These are phyloP conservation scores for Phortica magna DNA, from an alignment of 2,888 invertebrate genomes.

Conservation along the genomic window DNA sequence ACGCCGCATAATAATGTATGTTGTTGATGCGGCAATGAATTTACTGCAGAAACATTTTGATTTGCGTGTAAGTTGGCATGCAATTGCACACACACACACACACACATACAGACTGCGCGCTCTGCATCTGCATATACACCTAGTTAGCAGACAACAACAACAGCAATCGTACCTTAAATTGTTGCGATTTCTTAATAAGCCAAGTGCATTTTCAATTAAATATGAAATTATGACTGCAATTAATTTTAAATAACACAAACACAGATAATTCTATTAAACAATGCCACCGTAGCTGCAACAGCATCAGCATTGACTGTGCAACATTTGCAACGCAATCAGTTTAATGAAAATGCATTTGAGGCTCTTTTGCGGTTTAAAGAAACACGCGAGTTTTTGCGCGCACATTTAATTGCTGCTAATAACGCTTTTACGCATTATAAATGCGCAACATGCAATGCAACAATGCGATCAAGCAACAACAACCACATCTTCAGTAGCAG, in stretches of 20 bases:
- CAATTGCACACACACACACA: slow-evolving; percentile 19
- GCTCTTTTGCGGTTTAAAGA: neutral
- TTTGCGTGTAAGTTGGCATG: slow-evolving; percentile 38
- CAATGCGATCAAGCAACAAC: neutral
- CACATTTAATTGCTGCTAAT: slow-evolving; percentile 5
- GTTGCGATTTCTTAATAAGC: too few relatives aligned
- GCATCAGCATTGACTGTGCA: neutral
- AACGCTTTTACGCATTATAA: neutral
- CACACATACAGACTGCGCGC: neutral
- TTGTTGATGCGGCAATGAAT: neutral
- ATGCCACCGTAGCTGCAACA: neutral
- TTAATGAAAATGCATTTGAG: slow-evolving; percentile 9
- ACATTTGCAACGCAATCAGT: neutral
- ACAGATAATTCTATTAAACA: neutral
- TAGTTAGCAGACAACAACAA: too few relatives aligned
- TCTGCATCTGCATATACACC: too few relatives aligned
- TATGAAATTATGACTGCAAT: neutral
- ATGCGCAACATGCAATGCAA: slow-evolving; percentile 4
- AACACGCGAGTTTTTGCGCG: neutral
- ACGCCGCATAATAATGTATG: neutral
- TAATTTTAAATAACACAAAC: neutral
- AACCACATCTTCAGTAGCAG: too few relatives aligned
- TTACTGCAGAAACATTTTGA: neutral
- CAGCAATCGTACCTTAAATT: too few relatives aligned
- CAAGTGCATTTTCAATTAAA: neutral